Evolutionary conservation across 1,140 invertebrate genomes (phyloP).

Genomic region (Venturia canescens): DNA sequence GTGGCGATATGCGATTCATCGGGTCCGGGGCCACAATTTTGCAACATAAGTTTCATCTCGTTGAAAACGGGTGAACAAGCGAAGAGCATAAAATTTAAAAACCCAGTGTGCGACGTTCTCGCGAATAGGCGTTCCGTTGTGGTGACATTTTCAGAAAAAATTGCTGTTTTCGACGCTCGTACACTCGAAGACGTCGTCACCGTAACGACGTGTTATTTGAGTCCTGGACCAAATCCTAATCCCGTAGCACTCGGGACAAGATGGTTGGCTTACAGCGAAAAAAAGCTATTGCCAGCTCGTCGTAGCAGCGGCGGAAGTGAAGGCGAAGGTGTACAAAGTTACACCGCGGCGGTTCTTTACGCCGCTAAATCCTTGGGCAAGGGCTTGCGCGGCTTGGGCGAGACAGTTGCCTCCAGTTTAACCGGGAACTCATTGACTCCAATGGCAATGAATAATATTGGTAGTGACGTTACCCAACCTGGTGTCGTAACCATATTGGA

Average conservation of each 20-base stretch:
- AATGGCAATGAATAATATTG: conserved; percentile 67
- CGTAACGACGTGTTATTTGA: conserved; percentile 93
- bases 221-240: conserved; percentile 90
- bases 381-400: conserved; percentile 92
- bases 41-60: conserved; percentile 93
- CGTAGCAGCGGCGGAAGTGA: conserved; percentile 92
- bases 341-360: conserved; percentile 96
- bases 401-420: conserved; percentile 93
- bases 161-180: conserved; percentile 93
- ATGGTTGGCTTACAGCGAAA: conserved; percentile 89
- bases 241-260: conserved; percentile 92
- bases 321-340: conserved; percentile 88
- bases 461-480: conserved; percentile 81
- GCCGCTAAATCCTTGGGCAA: conserved; percentile 95
- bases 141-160: conserved; percentile 91
- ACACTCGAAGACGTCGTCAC: conserved; percentile 91
- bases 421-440: conserved; percentile 80
- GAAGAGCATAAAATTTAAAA: conserved; percentile 95
- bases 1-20: conserved; percentile 92
- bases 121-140: conserved; percentile 90
- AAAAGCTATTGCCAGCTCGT: conserved; percentile 87
- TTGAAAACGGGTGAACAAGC: conserved; percentile 92
- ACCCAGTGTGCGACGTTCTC: conserved; percentile 90
- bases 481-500: conserved; percentile 94
- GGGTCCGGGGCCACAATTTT: conserved; percentile 88